Conservation (phyloP, 2,113 vertebrate species). For the Sitta europaea region DNA sequence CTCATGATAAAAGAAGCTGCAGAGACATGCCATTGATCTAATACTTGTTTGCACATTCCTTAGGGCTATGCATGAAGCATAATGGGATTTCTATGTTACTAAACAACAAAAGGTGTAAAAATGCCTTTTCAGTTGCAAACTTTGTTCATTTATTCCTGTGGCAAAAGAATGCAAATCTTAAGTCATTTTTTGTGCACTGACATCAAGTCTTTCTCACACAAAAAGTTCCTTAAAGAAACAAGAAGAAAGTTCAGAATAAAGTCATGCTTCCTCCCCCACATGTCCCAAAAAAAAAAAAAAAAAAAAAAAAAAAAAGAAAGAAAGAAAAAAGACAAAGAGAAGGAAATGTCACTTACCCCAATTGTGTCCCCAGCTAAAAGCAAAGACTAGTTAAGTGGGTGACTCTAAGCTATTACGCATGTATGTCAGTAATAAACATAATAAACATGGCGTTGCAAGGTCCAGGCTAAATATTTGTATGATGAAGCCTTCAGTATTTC, state of each 20-base stretch:
- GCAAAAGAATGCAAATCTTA: conserved; percentile 75
- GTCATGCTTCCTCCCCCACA: conserved; percentile 32
- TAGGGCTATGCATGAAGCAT: conserved; percentile 70
- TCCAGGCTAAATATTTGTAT: background rate
- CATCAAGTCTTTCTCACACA: conserved; percentile 60
- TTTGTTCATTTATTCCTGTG: conserved; percentile 72
- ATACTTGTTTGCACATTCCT: conserved; percentile 78
- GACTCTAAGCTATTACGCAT: background rate
- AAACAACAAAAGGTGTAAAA: conserved; percentile 80
- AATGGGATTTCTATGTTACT: conserved; percentile 74
- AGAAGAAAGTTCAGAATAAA: conserved; percentile 69
- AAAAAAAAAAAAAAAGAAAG: rapidly evolving
- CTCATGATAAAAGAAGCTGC: conserved; percentile 75
- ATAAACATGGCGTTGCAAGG: background rate
- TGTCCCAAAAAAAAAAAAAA: background rate
- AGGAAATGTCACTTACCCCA: conserved; percentile 38
- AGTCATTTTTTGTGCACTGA: conserved; percentile 72
- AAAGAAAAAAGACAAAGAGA: background rate
- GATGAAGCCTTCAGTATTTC: background rate
- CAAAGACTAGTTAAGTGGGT: conserved; percentile 2
- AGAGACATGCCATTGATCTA: conserved; percentile 75
- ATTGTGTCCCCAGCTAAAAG: conserved; percentile 33
- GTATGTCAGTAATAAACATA: background rate
- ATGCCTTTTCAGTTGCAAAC: conserved; percentile 83
- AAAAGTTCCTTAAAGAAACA: conserved; percentile 48